phyloP scores from a whole-genome alignment of 2,888 invertebrate genomes.

The Osmoderma eremita region DNA sequence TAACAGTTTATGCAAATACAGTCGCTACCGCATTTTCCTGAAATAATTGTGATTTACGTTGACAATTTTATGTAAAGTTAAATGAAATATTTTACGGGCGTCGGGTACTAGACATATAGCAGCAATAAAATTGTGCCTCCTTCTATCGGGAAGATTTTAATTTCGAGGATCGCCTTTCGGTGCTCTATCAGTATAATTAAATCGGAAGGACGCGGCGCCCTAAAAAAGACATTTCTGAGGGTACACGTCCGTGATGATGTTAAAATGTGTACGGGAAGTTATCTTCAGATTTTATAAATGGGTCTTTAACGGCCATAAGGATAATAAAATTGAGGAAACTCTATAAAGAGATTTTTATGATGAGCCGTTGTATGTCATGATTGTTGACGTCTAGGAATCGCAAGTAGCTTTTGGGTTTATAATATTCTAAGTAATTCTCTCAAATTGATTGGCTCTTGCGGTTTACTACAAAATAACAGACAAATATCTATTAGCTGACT shows the following conservation, averaged over 20 bases:
- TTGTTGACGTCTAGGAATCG: too few species aligned
- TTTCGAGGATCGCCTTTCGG: slow-evolving; percentile 20
- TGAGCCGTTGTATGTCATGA: too few species aligned
- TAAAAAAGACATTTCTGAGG: slow-evolving; percentile 18
- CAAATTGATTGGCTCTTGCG: too few species aligned
- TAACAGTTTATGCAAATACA: slow-evolving; percentile 32
- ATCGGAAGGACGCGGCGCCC: background rate
- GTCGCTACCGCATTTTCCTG: slow-evolving; percentile 23
- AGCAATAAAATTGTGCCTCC: slow-evolving; percentile 3
- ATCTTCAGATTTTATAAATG: too few species aligned
- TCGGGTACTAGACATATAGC: slow-evolving; percentile 10
- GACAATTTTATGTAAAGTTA: slow-evolving; percentile 41
- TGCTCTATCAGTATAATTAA: slow-evolving; percentile 26
- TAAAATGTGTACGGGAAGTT: slow-evolving; percentile 11
- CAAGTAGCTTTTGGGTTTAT: too few species aligned
- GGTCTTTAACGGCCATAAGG: too few species aligned
- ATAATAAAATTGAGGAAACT: too few species aligned
- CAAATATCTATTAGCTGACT: too few species aligned
- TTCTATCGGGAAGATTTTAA: slow-evolving; percentile 33
- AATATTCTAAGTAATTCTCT: too few species aligned
- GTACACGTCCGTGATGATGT: background rate
- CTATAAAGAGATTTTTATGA: too few species aligned
- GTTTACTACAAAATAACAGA: too few species aligned
- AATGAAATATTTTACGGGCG: slow-evolving; percentile 38
- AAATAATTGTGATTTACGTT: slow-evolving; percentile 41